Percentiles rank a stretch among this genome's conserved stretches.
phyloP scores from a whole-genome alignment of 2,797 vertebrate genomes.

The Sebastes dallii region DNA sequence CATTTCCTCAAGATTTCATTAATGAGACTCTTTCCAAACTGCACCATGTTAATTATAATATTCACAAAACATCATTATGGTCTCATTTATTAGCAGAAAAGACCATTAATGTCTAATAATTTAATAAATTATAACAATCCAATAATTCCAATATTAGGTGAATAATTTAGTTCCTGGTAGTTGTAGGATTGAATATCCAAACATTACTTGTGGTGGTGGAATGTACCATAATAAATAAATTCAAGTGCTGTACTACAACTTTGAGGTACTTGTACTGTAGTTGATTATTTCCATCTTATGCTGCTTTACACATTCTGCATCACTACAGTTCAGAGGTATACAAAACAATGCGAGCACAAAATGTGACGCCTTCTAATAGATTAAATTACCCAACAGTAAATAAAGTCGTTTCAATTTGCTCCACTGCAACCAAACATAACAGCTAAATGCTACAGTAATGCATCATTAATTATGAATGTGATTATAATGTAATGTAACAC shows the following conservation, averaged over 20 bases:
- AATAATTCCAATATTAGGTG: background rate
- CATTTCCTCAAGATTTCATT: background rate
- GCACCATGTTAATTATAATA: background rate
- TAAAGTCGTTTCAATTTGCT: background rate
- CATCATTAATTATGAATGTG: conserved; percentile 18
- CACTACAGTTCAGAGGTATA: background rate
- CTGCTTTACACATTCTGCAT: background rate
- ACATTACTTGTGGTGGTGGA: background rate
- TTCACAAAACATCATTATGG: background rate
- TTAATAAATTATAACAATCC: background rate
- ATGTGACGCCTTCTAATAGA: background rate
- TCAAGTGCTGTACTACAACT: background rate
- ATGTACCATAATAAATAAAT: background rate
- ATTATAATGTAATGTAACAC: conserved; percentile 1
- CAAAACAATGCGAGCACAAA: background rate
- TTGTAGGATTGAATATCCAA: background rate
- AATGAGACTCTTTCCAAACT: background rate
- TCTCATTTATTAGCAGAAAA: background rate
- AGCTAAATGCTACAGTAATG: background rate
- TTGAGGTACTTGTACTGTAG: background rate
- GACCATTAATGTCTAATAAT: background rate
- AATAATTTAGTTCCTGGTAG: background rate
- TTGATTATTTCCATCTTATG: background rate
- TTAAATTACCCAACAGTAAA: background rate
- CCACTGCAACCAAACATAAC: background rate